Evolutionary conservation across 2,113 vertebrate genomes (phyloP).

Genomic region (Cyanoderma ruficeps): DNA sequence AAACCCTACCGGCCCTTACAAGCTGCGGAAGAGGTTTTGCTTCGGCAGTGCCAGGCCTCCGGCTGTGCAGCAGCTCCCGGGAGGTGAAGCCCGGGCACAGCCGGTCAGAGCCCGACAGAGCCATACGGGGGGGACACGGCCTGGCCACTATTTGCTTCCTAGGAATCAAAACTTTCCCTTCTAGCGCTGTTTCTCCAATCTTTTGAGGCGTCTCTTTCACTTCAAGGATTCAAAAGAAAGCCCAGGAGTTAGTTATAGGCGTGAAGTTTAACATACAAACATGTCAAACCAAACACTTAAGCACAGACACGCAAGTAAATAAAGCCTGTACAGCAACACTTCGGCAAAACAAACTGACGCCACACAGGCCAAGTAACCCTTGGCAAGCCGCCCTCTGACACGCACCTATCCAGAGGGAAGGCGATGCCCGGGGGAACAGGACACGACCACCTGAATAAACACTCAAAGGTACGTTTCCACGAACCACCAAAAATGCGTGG

Average conservation of each 20-base stretch:
- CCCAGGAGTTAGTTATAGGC: not conserved
- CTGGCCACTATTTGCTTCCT: not conserved
- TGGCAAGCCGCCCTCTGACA: not conserved
- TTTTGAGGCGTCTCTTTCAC: not conserved
- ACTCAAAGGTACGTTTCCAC: not conserved
- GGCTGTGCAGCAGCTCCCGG: not conserved
- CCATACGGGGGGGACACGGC: accelerated
- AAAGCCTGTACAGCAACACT: accelerated
- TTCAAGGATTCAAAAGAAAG: not conserved
- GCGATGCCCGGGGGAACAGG: not conserved
- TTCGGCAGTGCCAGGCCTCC: not conserved
- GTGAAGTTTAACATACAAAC: not conserved
- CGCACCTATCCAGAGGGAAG: not conserved
- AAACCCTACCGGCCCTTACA: not conserved
- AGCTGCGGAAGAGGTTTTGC: not conserved
- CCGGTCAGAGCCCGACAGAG: not conserved
- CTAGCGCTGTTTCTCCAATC: not conserved
- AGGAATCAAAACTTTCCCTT: not conserved
- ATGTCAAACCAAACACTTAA: not conserved
- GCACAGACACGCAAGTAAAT: not conserved
- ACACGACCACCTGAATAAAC: not conserved
- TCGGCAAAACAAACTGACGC: not conserved
- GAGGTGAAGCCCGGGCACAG: not conserved
- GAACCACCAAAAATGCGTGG: not conserved
- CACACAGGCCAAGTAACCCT: not conserved